Evolutionary conservation across 2,113 vertebrate genomes (phyloP).

Genomic region (Lagopus muta): DNA sequence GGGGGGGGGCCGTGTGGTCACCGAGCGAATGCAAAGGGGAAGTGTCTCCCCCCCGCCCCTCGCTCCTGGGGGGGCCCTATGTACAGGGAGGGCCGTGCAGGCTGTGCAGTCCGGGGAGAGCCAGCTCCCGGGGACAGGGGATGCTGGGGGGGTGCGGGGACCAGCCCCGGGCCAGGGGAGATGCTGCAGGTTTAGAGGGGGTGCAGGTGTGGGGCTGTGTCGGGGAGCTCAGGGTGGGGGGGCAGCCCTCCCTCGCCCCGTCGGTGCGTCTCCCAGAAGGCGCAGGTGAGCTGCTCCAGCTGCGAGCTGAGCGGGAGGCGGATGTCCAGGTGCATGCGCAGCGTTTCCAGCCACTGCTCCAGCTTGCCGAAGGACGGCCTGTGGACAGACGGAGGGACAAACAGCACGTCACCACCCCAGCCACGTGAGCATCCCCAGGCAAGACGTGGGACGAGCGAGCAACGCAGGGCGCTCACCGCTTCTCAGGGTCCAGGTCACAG

Average conservation of each 20-base stretch:
- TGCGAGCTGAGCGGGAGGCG: slow-evolving; percentile 88
- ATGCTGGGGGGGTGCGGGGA: neutral
- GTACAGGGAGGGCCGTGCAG: neutral
- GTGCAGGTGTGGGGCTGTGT: slow-evolving; percentile 48
- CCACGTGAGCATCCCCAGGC: neutral
- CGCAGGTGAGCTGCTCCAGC: slow-evolving; percentile 87
- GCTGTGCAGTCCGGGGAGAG: neutral
- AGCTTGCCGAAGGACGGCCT: slow-evolving; percentile 92
- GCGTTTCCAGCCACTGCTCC: slow-evolving; percentile 92
- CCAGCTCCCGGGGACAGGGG: slow-evolving; percentile 2
- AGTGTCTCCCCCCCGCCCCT: neutral
- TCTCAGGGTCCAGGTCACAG: slow-evolving; percentile 95
- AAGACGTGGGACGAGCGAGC: accelerated
- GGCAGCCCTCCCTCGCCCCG: slow-evolving; percentile 81
- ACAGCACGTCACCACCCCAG: neutral
- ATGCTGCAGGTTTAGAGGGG: neutral
- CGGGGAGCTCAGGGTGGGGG: slow-evolving; percentile 82
- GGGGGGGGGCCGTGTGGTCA: neutral
- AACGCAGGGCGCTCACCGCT: slow-evolving; percentile 79
- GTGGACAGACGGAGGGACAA: neutral
- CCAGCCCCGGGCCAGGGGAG: neutral
- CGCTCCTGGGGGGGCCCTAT: neutral
- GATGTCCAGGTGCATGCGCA: slow-evolving; percentile 93
- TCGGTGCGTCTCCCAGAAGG: slow-evolving; percentile 86
- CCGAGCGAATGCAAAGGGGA: neutral